A percentile compares a stretch with the other conserved stretches of the same genome.
phyloP scores from a whole-genome alignment of 2,797 vertebrate species.

The Podargus strigoides region DNA sequence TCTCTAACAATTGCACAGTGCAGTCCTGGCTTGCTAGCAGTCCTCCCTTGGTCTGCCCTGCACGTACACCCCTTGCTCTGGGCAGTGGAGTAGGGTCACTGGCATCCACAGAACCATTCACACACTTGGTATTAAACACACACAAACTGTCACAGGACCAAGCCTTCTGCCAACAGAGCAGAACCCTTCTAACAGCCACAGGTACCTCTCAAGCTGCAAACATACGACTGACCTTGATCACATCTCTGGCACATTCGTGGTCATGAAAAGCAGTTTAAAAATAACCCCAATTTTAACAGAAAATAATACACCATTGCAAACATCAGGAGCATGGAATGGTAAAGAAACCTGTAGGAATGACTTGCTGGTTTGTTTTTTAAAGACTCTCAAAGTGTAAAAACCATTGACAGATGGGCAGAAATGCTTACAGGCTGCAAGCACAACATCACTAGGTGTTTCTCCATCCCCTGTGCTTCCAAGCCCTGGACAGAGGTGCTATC shows the following conservation, averaged over 20 bases:
- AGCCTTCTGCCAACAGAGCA: neutral
- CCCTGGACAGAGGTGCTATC: neutral
- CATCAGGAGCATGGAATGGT: neutral
- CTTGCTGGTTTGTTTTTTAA: neutral
- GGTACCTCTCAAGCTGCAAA: neutral
- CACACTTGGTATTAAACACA: neutral
- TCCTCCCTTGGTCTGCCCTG: neutral
- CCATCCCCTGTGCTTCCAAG: neutral
- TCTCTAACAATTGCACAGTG: neutral
- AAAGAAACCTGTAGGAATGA: neutral
- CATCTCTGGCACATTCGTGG: neutral
- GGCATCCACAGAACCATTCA: neutral
- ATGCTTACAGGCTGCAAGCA: neutral
- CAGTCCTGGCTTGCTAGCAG: neutral
- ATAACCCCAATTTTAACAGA: neutral
- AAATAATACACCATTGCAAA: neutral
- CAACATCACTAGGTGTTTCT: neutral
- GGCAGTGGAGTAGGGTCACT: neutral
- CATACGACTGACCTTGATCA: neutral
- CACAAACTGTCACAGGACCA: neutral
- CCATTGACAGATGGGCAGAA: neutral
- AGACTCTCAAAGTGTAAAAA: neutral
- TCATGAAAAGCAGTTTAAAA: neutral
- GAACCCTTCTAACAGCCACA: neutral
- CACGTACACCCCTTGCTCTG: neutral